phyloP scores from a whole-genome alignment of 2,113 vertebrate species.

The Colaptes auratus region DNA sequence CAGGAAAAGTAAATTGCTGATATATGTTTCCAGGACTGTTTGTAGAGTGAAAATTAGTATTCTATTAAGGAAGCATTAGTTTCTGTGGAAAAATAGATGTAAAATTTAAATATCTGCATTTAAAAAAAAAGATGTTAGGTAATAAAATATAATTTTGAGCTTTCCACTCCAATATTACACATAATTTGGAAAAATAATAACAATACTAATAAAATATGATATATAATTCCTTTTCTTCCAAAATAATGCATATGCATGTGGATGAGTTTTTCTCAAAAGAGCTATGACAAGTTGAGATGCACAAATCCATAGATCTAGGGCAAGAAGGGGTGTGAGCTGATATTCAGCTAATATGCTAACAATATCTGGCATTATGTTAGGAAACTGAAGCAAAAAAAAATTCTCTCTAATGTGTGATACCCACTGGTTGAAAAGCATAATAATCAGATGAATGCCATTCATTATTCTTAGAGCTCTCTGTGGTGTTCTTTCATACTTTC shows the following conservation, averaged over 20 bases:
- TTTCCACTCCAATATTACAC: neutral
- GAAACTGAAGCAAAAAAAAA: neutral
- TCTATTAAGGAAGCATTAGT: neutral
- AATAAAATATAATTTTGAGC: neutral
- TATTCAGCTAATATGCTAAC: neutral
- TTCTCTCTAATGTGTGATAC: neutral
- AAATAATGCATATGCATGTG: neutral
- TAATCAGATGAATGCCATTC: neutral
- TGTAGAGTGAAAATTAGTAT: neutral
- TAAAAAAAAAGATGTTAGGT: neutral
- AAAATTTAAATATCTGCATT: neutral
- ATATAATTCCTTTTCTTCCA: neutral
- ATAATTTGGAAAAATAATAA: neutral
- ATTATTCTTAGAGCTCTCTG: neutral
- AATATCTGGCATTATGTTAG: neutral
- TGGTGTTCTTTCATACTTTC: neutral
- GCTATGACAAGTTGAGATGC: neutral
- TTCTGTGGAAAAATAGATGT: neutral
- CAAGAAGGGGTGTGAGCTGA: neutral
- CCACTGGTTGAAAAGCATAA: neutral
- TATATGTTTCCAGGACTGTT: neutral
- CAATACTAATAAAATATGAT: no score
- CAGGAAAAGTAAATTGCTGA: neutral
- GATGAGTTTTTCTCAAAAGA: neutral
- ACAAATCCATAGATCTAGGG: neutral